These are phyloP conservation scores for Chrysomallon squamiferum DNA, from an alignment of 1,140 invertebrate genomes.

Conservation along the genomic window DNA sequence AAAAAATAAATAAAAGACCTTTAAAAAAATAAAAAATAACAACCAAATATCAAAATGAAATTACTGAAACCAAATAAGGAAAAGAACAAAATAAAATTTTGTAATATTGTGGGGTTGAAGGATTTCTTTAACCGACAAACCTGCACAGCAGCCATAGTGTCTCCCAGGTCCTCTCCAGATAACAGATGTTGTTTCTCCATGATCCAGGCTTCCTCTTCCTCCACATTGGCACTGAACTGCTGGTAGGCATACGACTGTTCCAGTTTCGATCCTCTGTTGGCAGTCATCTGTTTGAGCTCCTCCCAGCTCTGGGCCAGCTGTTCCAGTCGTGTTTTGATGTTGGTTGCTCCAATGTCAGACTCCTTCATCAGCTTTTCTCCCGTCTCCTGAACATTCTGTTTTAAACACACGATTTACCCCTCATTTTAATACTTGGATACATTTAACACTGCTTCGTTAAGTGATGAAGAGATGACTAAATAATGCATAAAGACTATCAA, in stretches of 20 bases:
- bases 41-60: too few relatives aligned
- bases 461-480: too few relatives aligned
- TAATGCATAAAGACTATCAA: too few relatives aligned
- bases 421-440: neutral
- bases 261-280: constrained; percentile 81
- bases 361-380: constrained; percentile 96
- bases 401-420: neutral
- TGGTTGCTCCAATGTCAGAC: constrained; percentile 89
- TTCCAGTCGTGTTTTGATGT: constrained; percentile 80
- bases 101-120: too few relatives aligned
- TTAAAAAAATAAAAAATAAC: too few relatives aligned
- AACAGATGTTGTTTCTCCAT: constrained; percentile 97
- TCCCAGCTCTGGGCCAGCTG: constrained; percentile 88
- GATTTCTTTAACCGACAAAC: too few relatives aligned
- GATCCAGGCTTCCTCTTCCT: constrained; percentile 99
- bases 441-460: too few relatives aligned
- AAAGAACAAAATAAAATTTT: too few relatives aligned
- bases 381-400: constrained; percentile 90
- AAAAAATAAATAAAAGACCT: too few relatives aligned
- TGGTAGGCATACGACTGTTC: constrained; percentile 95
- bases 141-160: constrained; percentile 99
- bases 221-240: constrained; percentile 97
- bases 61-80: too few relatives aligned
- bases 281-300: constrained; percentile 87
- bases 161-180: constrained; percentile 95